Percentiles rank a stretch among this genome's conserved stretches.
Evolutionary conservation across 2,888 invertebrate species (phyloP).

Genomic region (Listrodromus nycthemerus): DNA sequence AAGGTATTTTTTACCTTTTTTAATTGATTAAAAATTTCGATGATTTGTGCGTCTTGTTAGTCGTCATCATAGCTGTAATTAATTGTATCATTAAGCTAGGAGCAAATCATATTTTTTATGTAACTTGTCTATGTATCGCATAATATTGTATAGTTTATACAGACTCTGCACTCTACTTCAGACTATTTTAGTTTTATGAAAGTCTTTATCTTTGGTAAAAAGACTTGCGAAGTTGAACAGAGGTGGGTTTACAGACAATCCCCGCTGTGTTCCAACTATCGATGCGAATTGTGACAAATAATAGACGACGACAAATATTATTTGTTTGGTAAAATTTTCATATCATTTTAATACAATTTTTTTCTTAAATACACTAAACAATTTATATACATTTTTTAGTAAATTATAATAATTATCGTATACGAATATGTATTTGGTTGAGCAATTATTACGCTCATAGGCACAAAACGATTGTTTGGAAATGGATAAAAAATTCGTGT

Average conservation of each 20-base stretch:
- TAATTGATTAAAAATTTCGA: neutral
- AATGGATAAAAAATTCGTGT: constrained; percentile 6
- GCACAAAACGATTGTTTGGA: constrained; percentile 35
- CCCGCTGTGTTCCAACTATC: neutral
- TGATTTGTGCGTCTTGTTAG: neutral
- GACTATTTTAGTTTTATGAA: no score
- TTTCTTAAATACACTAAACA: constrained; percentile 40
- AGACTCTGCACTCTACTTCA: neutral
- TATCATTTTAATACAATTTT: constrained; percentile 50
- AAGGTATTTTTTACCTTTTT: neutral
- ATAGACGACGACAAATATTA: neutral
- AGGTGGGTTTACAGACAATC: neutral
- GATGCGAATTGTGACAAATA: neutral
- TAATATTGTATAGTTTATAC: constrained; percentile 11
- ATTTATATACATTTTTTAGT: constrained; percentile 30
- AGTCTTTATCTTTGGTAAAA: neutral
- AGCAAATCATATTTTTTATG: constrained; percentile 5
- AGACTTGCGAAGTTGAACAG: neutral
- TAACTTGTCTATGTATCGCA: neutral
- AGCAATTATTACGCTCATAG: constrained; percentile 46
- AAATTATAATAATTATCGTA: constrained; percentile 10
- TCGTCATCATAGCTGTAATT: neutral
- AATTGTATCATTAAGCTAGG: neutral
- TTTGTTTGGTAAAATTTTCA: constrained; percentile 36
- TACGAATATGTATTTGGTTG: constrained; percentile 45